Evolutionary conservation across 2,888 invertebrate genomes (phyloP), one percentile per base, ranked within the genome.

Genomic region (Lepidochrysops patricia): DNA sequence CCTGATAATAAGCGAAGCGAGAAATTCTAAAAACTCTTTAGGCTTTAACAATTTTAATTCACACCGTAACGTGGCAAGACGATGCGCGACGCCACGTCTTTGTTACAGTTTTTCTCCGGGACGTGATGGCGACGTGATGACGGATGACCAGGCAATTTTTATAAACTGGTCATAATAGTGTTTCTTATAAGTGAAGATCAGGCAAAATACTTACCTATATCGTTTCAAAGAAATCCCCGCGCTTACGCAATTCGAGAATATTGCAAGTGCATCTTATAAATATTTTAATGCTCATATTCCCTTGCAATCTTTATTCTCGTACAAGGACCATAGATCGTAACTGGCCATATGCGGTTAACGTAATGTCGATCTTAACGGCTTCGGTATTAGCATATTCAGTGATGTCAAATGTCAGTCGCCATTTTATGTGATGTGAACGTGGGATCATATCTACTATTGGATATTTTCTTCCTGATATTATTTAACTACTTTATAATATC

Each of bases 301-400:
- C 23, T 57, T 23, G 57, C 35, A 25, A 34, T 54, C 6, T 56
- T 54, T 54, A 54, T 54, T 60, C 50, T 59, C 62, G 60, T 50
- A 62, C 60, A 61, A 62, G 62, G 59, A 57, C 57, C 37, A 19
- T 15, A 59, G 57, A 57, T 56, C 43, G 32, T 60, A 26, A 15
- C 43, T 66, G 59, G 50, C 71, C 70, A 60, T 74, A 72, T 65
- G 71, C 61, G 72, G 71, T 68, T 72, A 72, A 72, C 70, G 56
- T 70, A 76, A 76, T 72, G 72, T 70, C 72, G 71, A 71, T 71
- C 71, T 59, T 62, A 63, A 64, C 63, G 61, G 63, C 63, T 57
- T 54, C 57, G 54, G 35, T 26, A 57, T 57, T 58, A 49, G 50
- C 60, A 62, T 62, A 60, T 62, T 48, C 62, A 60, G 58, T 58